Evolutionary conservation across 2,797 vertebrate genomes (phyloP).

Genomic region (Cirrhinus mrigala): DNA sequence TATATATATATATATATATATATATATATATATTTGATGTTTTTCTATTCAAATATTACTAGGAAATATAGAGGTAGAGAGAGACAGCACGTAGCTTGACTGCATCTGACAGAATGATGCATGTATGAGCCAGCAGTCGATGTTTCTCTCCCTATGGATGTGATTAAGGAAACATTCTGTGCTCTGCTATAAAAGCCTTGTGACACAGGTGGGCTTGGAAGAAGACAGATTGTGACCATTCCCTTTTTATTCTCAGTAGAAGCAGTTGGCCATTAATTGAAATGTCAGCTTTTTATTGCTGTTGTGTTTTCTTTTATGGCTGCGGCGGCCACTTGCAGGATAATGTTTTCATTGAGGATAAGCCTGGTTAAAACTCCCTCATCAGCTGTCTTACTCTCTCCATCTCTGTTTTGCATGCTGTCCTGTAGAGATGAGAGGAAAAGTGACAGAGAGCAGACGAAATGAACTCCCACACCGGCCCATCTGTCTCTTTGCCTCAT

Average conservation of each 20-base stretch:
- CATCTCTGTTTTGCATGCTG: constrained; percentile 41
- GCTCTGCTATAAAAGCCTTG: constrained; percentile 35
- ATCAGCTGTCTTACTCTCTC: constrained; percentile 41
- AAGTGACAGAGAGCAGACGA: constrained; percentile 67
- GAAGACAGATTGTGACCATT: constrained; percentile 37
- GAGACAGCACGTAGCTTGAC: neutral
- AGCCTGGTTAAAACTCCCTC: constrained; percentile 16
- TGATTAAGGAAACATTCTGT: constrained; percentile 44
- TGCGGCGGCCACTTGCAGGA: neutral
- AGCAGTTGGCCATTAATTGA: constrained; percentile 49
- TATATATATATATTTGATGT: neutral
- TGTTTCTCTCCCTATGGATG: constrained; percentile 44
- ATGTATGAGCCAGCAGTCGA: constrained; percentile 37
- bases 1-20: neutral
- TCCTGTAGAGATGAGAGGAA: constrained; percentile 61
- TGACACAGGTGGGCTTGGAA: constrained; percentile 45
- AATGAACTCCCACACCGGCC: constrained; percentile 62
- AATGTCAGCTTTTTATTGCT: constrained; percentile 48
- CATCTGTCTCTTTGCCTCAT: constrained; percentile 65
- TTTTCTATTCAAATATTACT: neutral
- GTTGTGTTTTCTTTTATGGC: constrained; percentile 39
- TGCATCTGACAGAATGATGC: constrained; percentile 42
- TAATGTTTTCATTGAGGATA: constrained; percentile 3
- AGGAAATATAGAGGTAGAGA: neutral
- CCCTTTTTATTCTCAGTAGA: constrained; percentile 37